Conservation (phyloP, 2,888 invertebrate species). For the Chrysolina americana region DNA sequence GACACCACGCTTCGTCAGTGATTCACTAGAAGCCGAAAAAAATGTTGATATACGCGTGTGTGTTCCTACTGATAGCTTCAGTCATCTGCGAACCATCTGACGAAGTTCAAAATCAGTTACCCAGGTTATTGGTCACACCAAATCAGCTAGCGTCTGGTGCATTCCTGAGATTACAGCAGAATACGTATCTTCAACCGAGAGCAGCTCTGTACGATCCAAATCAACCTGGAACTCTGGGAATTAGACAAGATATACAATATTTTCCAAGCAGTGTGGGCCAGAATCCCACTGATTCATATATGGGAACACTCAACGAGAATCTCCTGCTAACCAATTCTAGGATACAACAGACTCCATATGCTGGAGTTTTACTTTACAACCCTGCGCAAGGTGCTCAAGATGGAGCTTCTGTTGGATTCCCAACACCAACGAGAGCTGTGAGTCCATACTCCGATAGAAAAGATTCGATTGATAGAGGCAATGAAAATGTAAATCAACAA, state of each 20-base stretch:
- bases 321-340: neutral
- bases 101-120: neutral
- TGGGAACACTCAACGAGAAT: neutral
- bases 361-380: neutral
- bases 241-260: neutral
- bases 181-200: neutral
- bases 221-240: neutral
- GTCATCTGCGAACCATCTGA: neutral
- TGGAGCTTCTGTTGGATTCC: neutral
- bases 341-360: neutral
- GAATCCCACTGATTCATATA: too few species aligned
- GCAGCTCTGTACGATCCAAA: neutral
- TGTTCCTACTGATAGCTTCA: neutral
- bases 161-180: constrained; percentile 1
- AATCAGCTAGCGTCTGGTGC: constrained; percentile 10
- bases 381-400: neutral
- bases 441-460: neutral
- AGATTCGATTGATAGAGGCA: neutral
- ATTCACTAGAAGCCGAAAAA: neutral
- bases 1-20: neutral
- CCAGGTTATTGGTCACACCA: constrained; percentile 1
- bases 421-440: neutral
- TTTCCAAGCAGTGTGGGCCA: neutral
- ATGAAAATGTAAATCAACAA: neutral
- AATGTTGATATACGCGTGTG: constrained; percentile 2